phyloP scores from a whole-genome alignment of 2,113 vertebrate species.

The Dasyornis broadbenti region DNA sequence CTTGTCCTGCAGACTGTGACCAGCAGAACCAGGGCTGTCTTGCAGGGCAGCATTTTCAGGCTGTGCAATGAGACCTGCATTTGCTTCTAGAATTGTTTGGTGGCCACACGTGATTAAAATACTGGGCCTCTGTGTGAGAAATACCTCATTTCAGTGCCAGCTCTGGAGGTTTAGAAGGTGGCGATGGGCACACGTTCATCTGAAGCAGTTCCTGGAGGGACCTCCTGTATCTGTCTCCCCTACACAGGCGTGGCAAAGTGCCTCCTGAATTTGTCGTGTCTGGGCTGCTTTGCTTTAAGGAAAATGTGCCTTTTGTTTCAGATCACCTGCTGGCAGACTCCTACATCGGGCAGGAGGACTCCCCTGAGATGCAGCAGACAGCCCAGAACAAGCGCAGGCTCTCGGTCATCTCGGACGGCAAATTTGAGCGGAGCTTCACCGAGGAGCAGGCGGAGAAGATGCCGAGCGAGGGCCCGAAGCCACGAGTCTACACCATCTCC shows the following conservation, averaged over 20 bases:
- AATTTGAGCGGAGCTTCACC: slow-evolving; percentile 80
- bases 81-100: neutral
- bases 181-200: fast-evolving
- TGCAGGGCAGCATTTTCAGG: neutral
- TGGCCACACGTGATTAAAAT: neutral
- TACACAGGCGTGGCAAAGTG: neutral
- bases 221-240: fast-evolving
- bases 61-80: neutral
- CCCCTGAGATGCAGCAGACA: slow-evolving; percentile 77
- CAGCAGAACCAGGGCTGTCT: neutral
- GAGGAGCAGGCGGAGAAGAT: slow-evolving; percentile 73
- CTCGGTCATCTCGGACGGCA: slow-evolving; percentile 74
- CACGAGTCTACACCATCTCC: slow-evolving; percentile 90
- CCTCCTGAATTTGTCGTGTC: neutral
- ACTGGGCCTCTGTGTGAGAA: neutral
- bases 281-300: neutral
- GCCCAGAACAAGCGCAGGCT: slow-evolving; percentile 84
- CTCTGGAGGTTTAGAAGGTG: neutral
- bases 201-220: neutral
- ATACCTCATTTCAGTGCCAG: neutral
- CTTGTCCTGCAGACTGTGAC: neutral
- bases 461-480: slow-evolving; percentile 73
- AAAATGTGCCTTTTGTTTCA: slow-evolving; percentile 31
- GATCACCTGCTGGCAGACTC: slow-evolving; percentile 91
- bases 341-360: slow-evolving; percentile 85